phyloP scores from a whole-genome alignment of 2,113 vertebrate species.

The Terrapene triunguis region DNA sequence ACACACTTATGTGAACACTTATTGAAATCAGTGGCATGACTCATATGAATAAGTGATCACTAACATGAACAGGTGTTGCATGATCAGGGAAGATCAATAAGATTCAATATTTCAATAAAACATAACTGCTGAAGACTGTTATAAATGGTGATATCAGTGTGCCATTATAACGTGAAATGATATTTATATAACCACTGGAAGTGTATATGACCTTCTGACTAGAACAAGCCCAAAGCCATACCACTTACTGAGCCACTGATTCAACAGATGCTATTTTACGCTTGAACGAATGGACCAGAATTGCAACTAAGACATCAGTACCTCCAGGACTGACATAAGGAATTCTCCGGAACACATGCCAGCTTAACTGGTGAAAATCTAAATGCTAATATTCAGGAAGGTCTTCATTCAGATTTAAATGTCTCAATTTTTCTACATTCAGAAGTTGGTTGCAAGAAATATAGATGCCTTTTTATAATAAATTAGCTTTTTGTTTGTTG shows the following conservation, averaged over 20 bases:
- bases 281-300: neutral
- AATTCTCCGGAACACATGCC: neutral
- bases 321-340: neutral
- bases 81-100: neutral
- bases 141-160: neutral
- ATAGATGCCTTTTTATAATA: neutral
- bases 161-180: neutral
- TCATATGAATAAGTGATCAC: neutral
- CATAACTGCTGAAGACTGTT: neutral
- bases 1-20: neutral
- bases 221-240: neutral
- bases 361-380: neutral
- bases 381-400: neutral
- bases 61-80: neutral
- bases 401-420: neutral
- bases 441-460: neutral
- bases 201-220: neutral
- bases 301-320: neutral
- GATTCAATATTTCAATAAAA: neutral
- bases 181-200: neutral
- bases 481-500: conserved; percentile 10
- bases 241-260: accelerated
- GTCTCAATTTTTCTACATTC: neutral
- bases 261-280: neutral
- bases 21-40: neutral